phyloP scores from a whole-genome alignment of 2,888 invertebrate species.

The Cantharis flavilabris region DNA sequence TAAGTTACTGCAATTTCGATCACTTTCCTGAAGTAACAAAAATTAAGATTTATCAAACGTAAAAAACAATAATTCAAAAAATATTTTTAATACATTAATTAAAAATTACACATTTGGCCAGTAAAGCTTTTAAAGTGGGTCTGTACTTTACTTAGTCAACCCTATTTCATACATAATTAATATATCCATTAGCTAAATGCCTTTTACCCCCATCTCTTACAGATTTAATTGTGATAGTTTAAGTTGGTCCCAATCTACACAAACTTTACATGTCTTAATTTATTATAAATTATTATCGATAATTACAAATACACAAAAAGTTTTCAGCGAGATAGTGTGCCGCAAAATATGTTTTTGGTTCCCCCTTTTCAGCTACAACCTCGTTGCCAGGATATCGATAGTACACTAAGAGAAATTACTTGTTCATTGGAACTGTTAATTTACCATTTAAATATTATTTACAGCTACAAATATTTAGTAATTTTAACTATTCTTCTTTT shows the following conservation, averaged over 20 bases:
- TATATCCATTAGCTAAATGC: constrained; percentile 1
- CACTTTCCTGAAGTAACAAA: not conserved
- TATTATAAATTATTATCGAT: not conserved
- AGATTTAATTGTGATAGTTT: constrained; percentile 8
- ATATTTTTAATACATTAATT: not conserved
- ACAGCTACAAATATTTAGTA: too few species aligned
- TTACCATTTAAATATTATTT: too few species aligned
- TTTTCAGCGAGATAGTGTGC: not conserved
- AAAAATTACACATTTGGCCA: constrained; percentile 1
- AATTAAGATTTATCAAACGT: not conserved
- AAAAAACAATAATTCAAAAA: not conserved
- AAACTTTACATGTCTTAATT: not conserved
- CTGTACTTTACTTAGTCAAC: constrained; percentile 3
- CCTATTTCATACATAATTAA: constrained; percentile 14
- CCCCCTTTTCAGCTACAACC: too few species aligned
- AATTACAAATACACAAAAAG: not conserved
- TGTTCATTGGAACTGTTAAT: too few species aligned
- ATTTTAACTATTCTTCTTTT: too few species aligned
- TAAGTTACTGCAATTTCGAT: not conserved
- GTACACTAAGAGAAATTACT: too few species aligned
- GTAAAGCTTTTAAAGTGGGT: constrained; percentile 1
- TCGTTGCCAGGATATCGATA: too few species aligned
- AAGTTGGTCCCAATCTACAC: not conserved
- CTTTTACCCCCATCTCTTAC: constrained; percentile 13
- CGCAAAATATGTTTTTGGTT: not conserved